Evolutionary conservation across 2,797 vertebrate species (phyloP).

Genomic region (Ctenopoma multispine): DNA sequence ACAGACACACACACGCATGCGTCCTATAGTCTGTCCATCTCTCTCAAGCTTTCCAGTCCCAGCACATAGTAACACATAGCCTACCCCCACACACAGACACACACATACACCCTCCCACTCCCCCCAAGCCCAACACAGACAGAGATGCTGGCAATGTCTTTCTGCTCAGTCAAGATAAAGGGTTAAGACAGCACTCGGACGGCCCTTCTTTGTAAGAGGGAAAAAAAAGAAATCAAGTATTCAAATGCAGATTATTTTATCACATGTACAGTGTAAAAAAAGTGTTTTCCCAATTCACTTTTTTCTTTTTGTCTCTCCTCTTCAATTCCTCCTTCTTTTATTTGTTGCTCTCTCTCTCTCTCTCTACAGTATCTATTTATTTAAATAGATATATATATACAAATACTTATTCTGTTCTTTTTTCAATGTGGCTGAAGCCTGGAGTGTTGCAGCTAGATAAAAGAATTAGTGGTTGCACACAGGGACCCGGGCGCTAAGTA

Average conservation of each 20-base stretch:
- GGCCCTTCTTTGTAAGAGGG: slow-evolving; percentile 87
- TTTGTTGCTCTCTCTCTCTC: neutral
- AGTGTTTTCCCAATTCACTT: slow-evolving; percentile 89
- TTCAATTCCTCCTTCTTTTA: slow-evolving; percentile 11
- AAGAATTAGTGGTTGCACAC: slow-evolving; percentile 97
- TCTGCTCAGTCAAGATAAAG: slow-evolving; percentile 99
- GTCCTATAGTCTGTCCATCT: slow-evolving; percentile 61
- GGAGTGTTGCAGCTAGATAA: slow-evolving; percentile 99
- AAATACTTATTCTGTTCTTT: slow-evolving; percentile 63
- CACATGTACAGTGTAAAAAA: slow-evolving; percentile 86
- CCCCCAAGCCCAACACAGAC: slow-evolving; percentile 66
- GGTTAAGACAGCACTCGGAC: slow-evolving; percentile 97
- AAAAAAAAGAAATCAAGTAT: slow-evolving; percentile 90
- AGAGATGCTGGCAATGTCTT: slow-evolving; percentile 92
- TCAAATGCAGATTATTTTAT: slow-evolving; percentile 96
- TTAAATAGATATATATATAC: slow-evolving; percentile 2
- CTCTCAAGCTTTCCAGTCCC: slow-evolving; percentile 68
- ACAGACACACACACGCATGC: slow-evolving; percentile 38
- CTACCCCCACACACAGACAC: slow-evolving; percentile 34
- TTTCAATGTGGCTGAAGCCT: slow-evolving; percentile 94
- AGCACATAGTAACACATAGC: slow-evolving; percentile 46
- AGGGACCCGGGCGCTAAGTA: slow-evolving; percentile 92
- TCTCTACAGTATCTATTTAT: slow-evolving; percentile 17
- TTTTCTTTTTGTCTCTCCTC: neutral
- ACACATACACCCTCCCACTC: neutral